Conservation (phyloP, 2,888 invertebrate genomes). For the Serripes groenlandicus region DNA sequence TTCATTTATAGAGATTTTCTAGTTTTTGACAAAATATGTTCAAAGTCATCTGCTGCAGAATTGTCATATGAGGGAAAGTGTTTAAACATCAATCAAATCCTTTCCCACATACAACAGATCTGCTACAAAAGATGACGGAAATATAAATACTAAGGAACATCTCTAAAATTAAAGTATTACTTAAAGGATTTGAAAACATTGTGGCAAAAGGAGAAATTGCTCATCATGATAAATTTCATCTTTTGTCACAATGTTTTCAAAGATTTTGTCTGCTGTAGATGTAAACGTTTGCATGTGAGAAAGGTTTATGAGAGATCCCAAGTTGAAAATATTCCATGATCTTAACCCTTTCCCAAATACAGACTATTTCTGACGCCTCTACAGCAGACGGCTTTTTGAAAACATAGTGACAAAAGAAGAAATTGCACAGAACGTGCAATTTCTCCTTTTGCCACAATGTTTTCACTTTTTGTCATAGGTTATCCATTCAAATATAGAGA, state of each 20-base stretch:
- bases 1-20: too few species aligned
- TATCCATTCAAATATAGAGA: too few species aligned
- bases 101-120: too few species aligned
- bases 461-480: too few species aligned
- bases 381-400: too few species aligned
- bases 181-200: not conserved
- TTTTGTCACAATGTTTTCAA: constrained; percentile 2
- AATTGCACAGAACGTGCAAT: not conserved
- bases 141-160: not conserved
- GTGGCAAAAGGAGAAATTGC: not conserved
- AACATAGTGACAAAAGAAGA: not conserved
- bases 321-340: not conserved
- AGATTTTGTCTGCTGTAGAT: not conserved
- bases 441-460: not conserved
- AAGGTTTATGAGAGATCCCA: not conserved
- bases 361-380: too few species aligned
- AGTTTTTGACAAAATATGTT: too few species aligned
- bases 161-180: not conserved
- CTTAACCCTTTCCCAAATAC: too few species aligned
- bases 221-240: not conserved
- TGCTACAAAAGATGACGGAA: too few species aligned
- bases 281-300: not conserved
- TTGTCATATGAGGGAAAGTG: too few species aligned
- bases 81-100: too few species aligned
- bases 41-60: too few species aligned